Percentiles rank a stretch among this genome's conserved stretches.
phyloP scores from a whole-genome alignment of 1,140 invertebrate genomes.

The Tetranychus cinnabarinus region DNA sequence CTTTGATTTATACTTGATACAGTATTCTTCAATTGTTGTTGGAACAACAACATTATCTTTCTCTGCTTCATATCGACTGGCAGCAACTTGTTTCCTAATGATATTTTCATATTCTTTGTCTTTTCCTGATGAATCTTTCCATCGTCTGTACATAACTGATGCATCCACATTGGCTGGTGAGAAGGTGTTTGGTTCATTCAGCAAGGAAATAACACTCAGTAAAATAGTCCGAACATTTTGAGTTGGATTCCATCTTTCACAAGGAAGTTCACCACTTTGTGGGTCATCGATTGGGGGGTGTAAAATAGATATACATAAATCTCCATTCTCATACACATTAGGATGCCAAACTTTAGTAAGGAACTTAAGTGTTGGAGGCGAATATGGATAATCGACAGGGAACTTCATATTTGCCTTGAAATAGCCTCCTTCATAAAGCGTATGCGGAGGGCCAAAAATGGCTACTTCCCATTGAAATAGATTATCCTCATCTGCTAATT shows the following conservation, averaged over 20 bases:
- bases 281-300: slow-evolving; percentile 97
- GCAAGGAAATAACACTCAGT: slow-evolving; percentile 86
- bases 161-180: slow-evolving; percentile 99
- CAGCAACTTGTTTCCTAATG: slow-evolving; percentile 90
- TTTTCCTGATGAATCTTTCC: slow-evolving; percentile 90
- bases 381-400: slow-evolving; percentile 90
- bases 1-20: slow-evolving; percentile 65
- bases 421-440: slow-evolving; percentile 95
- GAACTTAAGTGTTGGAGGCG: slow-evolving; percentile 88
- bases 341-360: slow-evolving; percentile 99
- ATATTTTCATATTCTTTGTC: slow-evolving; percentile 99
- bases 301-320: slow-evolving; percentile 95
- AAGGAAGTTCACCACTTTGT: slow-evolving; percentile 90
- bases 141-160: slow-evolving; percentile 95
- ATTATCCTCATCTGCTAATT: slow-evolving; percentile 88
- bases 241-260: slow-evolving; percentile 99
- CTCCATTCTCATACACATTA: slow-evolving; percentile 99
- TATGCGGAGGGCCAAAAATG: slow-evolving; percentile 95
- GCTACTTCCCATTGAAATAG: slow-evolving; percentile 99
- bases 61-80: slow-evolving; percentile 77
- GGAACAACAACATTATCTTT: slow-evolving; percentile 90
- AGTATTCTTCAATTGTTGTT: slow-evolving; percentile 91
- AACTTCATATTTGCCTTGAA: slow-evolving; percentile 99
- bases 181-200: slow-evolving; percentile 98
- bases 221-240: slow-evolving; percentile 96